Evolutionary conservation across 1,140 invertebrate species (phyloP), one percentile per base, ranked within the genome.

Genomic region (Agrilus planipennis): DNA sequence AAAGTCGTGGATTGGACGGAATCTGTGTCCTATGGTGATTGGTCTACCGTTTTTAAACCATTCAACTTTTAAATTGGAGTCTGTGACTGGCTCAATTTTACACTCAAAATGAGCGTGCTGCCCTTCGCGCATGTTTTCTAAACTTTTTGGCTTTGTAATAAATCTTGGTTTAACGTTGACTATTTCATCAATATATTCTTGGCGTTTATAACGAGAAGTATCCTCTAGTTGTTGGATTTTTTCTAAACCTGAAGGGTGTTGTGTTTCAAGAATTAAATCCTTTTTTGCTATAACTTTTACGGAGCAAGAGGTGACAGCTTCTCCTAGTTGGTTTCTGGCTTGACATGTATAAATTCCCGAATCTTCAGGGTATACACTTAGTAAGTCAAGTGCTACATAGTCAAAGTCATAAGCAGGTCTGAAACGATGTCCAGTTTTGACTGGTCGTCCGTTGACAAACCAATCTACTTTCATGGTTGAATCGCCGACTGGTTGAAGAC

Each of bases 61-160:
- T 64, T 93, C 89, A 11, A 94, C 87, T 66, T 89, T 85, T 16
- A 94, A 62, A 52, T 94, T 91, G 0, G 88, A 76, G 69, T 96
- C 92, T 14, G 90, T 93, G 2, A 91, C 84, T n/a, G 91, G 91
- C 65, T 94, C 90, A 11, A 96, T 70, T 65, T 94, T 94, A 58
- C 90, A 93, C 70, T 99, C 94, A 67, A 98, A 98, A 57, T 98
- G 93, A 36, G 90, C 89, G 53, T 91, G 84, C 49, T 91, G 80
- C 30, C 89, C 82, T 72, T 99, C 94, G 41, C 78, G 69, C 23
- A 94, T 75, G 52, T 85, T 82, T 47, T 83, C 82, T 37, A 85
- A 71, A 36, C 75, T 86, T 61, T 91, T 90, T 4, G 88, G 84
- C 57, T 85, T 80, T 0, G 84, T 87, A 2, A 91, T 64, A 62